Base-by-base conservation (phyloP, 2,797 vertebrate species). In the Pipistrellus kuhlii region DNA sequence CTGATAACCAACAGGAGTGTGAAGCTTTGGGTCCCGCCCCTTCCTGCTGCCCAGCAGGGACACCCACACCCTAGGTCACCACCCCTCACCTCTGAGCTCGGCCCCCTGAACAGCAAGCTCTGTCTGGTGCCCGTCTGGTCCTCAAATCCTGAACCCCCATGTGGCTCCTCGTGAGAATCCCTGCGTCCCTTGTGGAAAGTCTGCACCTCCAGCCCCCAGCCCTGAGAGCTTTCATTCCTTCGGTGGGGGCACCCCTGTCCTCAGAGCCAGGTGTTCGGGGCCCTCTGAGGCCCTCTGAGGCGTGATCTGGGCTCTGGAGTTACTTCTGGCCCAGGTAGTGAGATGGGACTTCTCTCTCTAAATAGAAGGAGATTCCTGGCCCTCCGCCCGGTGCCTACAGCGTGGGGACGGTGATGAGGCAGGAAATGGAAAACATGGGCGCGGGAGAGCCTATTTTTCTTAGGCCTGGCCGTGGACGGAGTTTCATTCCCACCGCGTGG, bases 21-120 rank as follows among this genome's bases (percentile, higher is more conserved):
- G 20, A 23, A n/a, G 25, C 20, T 62, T 38, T 51, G 1, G n/a
- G 0, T 53, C 21, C 25, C 3, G 0, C 3, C 7, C 1, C 2
- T 32, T 17, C 53, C 53, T 20, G 53, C 53, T 21, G 18, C 20
- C 53, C 53, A 55, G 53, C 59, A 30, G 59, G 59, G 59, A 62
- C 59, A 13, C 25, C 23, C 25, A 30, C 59, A 30, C 59, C 10
- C 55, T 25, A 0, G 27, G 25, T 27, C 57, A 5, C 25, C 57
- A 12, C 20, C 18, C 57, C 25, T 25, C 23, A 11, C 57, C 57
- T 27, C 57, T 13, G 25, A 14, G 25, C 59, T 27, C 27, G 6
- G 25, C 5, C 59, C 53, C 21, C 59, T 62, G 59, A 27, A 8
- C 53, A 21, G 53, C 18, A 55, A 21, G 53, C 53, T 21, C 20